Conservation (phyloP, 1,140 invertebrate species). For the Cylas formicarius region DNA sequence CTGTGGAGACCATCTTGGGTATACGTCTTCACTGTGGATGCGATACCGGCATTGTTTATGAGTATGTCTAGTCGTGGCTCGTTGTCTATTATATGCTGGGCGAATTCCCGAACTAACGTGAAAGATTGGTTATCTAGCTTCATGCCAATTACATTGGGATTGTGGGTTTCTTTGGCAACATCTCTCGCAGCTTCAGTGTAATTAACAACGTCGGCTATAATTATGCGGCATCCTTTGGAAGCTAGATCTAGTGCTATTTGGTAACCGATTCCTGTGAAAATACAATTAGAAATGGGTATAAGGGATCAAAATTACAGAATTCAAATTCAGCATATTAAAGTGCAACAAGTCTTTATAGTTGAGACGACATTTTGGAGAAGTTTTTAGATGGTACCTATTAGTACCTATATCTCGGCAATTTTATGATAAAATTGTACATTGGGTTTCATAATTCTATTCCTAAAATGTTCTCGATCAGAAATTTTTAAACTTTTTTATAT, state of each 20-base stretch:
- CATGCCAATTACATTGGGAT: conserved; percentile 37
- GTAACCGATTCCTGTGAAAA: conserved; percentile 32
- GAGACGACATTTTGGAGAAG: too few relatives aligned
- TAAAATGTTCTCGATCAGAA: too few relatives aligned
- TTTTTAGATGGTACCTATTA: too few relatives aligned
- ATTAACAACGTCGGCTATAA: conserved; percentile 31
- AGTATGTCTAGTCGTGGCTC: conserved; percentile 46
- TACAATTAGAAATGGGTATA: conserved; percentile 4
- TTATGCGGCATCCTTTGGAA: conserved; percentile 31
- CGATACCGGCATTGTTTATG: conserved; percentile 49
- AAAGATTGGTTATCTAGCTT: conserved; percentile 36
- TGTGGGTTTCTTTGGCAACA: conserved; percentile 29
- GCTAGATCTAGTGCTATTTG: conserved; percentile 32
- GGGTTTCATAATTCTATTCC: too few relatives aligned
- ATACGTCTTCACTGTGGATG: conserved; percentile 29
- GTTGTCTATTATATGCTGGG: conserved; percentile 27
- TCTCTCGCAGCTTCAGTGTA: too few relatives aligned
- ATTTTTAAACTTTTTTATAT: too few relatives aligned
- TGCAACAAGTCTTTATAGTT: too few relatives aligned
- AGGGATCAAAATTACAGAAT: too few relatives aligned
- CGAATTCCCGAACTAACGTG: conserved; percentile 33
- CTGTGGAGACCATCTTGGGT: conserved; percentile 55
- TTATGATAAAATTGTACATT: too few relatives aligned
- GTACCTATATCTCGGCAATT: too few relatives aligned
- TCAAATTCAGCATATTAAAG: too few relatives aligned